phyloP scores from a whole-genome alignment of 2,113 vertebrate genomes.

The Vimba vimba region DNA sequence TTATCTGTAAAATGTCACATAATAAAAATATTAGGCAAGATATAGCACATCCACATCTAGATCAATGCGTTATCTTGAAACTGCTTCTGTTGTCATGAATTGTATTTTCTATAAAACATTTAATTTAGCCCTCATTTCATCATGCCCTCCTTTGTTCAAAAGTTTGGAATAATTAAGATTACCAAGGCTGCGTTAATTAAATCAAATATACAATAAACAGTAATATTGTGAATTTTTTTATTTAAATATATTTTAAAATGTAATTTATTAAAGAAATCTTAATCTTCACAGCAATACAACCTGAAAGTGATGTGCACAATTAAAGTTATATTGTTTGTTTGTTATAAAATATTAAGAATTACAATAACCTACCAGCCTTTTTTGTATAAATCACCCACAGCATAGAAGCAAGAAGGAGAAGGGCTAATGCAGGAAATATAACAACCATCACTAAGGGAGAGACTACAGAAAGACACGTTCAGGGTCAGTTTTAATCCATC shows the following conservation, averaged over 20 bases:
- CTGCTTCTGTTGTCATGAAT: too few relatives aligned
- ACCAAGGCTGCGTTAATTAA: too few relatives aligned
- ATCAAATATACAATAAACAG: too few relatives aligned
- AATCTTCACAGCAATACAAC: background rate
- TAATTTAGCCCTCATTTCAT: too few relatives aligned
- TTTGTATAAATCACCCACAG: background rate
- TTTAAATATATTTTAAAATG: too few relatives aligned
- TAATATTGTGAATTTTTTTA: too few relatives aligned
- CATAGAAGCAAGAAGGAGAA: background rate
- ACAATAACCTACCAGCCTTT: background rate
- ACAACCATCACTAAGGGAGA: background rate
- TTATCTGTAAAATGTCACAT: background rate
- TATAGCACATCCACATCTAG: background rate
- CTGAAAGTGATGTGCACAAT: background rate
- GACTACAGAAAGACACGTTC: background rate
- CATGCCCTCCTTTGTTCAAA: too few relatives aligned
- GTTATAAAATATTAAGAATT: background rate
- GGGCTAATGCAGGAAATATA: background rate
- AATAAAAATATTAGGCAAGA: background rate
- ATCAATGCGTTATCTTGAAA: too few relatives aligned
- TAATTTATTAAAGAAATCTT: too few relatives aligned
- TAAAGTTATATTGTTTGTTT: background rate
- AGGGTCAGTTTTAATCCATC: background rate
- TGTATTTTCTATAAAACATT: too few relatives aligned
- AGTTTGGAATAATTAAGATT: too few relatives aligned